A percentile compares a stretch with the other conserved stretches of the same genome.
These are phyloP conservation scores for Chloromyia formosa DNA, from an alignment of 2,888 invertebrate genomes.

Conservation along the genomic window DNA sequence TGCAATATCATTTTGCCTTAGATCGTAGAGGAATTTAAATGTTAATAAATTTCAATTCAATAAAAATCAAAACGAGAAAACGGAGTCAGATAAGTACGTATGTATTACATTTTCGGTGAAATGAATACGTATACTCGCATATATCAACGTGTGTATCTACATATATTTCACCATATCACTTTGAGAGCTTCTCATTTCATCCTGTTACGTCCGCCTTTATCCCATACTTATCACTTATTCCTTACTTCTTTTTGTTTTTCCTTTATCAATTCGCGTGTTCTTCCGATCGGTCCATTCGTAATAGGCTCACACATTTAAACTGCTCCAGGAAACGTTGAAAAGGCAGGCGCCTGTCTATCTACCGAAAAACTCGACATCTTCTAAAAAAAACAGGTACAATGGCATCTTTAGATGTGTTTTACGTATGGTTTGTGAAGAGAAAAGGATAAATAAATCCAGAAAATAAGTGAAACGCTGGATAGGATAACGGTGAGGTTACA, in stretches of 20 bases:
- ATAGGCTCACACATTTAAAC: conserved; percentile 19
- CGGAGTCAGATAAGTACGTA: background rate
- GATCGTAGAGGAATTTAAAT: conserved; percentile 24
- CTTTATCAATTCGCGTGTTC: background rate
- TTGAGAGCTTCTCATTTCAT: conserved; percentile 19
- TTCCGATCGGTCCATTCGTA: conserved; percentile 12
- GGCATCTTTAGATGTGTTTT: no score
- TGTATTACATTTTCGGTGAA: no score
- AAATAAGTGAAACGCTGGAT: background rate
- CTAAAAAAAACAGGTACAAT: background rate
- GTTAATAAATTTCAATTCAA: conserved; percentile 38
- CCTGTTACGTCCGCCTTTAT: conserved; percentile 9
- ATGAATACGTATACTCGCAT: background rate
- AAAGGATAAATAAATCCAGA: background rate
- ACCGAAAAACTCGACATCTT: conserved; percentile 16
- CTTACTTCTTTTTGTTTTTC: background rate
- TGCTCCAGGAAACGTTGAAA: conserved; percentile 24
- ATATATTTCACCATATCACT: background rate
- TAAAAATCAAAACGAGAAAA: conserved; percentile 4
- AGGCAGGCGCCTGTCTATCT: conserved; percentile 13
- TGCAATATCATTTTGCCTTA: conserved; percentile 1
- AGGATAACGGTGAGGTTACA: background rate
- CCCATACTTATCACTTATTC: background rate
- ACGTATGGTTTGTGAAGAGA: background rate
- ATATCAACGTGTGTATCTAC: background rate